These are phyloP conservation scores for Circaetus cinerascens DNA, from an alignment of 2,113 vertebrate genomes.

Conservation along the genomic window DNA sequence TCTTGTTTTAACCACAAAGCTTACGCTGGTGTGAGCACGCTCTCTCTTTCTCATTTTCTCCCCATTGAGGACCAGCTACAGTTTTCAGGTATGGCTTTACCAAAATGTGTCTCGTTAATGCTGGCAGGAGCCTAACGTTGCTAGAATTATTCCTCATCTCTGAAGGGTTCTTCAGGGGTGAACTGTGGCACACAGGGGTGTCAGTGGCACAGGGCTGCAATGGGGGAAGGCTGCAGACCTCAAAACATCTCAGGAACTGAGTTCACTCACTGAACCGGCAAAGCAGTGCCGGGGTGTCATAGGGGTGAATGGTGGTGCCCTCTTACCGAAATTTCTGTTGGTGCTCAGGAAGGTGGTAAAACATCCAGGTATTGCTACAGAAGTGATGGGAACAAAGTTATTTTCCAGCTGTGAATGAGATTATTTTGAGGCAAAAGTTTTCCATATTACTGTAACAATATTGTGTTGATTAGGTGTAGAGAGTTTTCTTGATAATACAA, in stretches of 20 bases:
- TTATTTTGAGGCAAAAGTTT: neutral
- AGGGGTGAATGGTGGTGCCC: neutral
- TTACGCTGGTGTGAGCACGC: neutral
- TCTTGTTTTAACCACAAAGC: constrained; percentile 53
- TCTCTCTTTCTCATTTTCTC: neutral
- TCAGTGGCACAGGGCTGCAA: rapidly evolving
- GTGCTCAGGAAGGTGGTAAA: neutral
- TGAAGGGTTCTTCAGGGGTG: neutral
- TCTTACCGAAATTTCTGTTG: neutral
- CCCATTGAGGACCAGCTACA: neutral
- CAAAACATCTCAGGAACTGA: neutral
- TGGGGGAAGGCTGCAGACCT: neutral
- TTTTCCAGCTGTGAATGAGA: neutral
- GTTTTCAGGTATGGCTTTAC: constrained; percentile 8
- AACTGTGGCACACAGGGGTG: neutral
- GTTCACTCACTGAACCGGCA: rapidly evolving
- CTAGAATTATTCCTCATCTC: neutral
- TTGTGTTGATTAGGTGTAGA: neutral
- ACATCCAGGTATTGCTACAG: neutral
- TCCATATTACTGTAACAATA: neutral
- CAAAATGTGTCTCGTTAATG: neutral
- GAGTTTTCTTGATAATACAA: neutral
- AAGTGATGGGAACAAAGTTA: neutral
- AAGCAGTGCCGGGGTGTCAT: rapidly evolving
- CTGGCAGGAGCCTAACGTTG: neutral